phyloP scores from a whole-genome alignment of 2,888 invertebrate species.

The Chymomyza fuscimana region DNA sequence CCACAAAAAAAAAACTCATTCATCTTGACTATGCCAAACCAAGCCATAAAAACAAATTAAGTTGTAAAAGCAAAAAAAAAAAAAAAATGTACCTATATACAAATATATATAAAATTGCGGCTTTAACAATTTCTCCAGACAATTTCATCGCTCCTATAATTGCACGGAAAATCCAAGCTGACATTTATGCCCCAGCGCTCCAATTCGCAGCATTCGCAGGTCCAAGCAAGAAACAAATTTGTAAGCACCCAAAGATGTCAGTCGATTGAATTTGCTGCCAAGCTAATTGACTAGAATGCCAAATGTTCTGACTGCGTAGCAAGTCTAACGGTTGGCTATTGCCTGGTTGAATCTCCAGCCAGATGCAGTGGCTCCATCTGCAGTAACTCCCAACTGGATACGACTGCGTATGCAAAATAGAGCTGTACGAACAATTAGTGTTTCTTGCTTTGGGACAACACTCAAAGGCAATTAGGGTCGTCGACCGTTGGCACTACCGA shows the following conservation, averaged over 20 bases:
- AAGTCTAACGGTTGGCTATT: slow-evolving; percentile 50
- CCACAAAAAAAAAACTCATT: slow-evolving; percentile 48
- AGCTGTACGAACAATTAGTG: slow-evolving; percentile 75
- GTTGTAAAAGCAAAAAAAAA: slow-evolving; percentile 45
- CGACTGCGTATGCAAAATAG: slow-evolving; percentile 50
- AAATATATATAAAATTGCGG: neutral
- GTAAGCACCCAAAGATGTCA: slow-evolving; percentile 7
- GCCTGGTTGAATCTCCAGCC: neutral
- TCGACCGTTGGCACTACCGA: slow-evolving; percentile 18
- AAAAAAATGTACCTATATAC: too few relatives aligned
- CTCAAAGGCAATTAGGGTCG: slow-evolving; percentile 73
- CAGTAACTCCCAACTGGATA: neutral
- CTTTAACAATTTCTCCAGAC: neutral
- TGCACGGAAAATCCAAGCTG: slow-evolving; percentile 65
- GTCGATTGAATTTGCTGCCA: slow-evolving; percentile 32
- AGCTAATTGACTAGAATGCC: slow-evolving; percentile 66
- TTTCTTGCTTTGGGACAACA: slow-evolving; percentile 65
- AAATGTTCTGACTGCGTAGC: slow-evolving; percentile 11
- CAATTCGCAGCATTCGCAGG: slow-evolving; percentile 49
- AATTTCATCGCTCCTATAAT: slow-evolving; percentile 52
- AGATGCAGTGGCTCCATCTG: neutral
- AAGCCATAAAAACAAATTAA: slow-evolving; percentile 60
- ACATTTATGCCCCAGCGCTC: slow-evolving; percentile 71
- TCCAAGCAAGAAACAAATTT: neutral
- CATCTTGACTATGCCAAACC: slow-evolving; percentile 46